Base-by-base conservation (phyloP, 2,888 invertebrate species). In the Lacanobia wlatinum region DNA sequence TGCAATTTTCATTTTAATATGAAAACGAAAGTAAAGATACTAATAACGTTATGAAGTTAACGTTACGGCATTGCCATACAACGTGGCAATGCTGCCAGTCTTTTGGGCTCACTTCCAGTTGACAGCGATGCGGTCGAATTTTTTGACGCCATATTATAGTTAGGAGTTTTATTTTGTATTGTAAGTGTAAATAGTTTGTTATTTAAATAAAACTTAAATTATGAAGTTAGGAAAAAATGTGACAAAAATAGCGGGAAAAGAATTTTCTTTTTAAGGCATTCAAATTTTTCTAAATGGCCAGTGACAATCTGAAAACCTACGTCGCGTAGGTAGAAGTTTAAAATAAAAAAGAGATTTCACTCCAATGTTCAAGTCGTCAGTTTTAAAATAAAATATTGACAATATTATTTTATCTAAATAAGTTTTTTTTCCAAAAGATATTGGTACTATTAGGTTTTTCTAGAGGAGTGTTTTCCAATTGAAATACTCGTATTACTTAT, bases 221-320 rank as follows among this genome's bases (percentile, higher is more conserved):
- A 2, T 0, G 8, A 28, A 43, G 7, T 55, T 56, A 18, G 9
- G 28, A 38, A 46, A 58, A n/a, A 3, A 40, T 5, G 55, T 58
- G 50, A 23, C 28, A 28, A 1, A 40, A 28, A 59, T 12, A 46
- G 65, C 58, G 65, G 48, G 62, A 55, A 66, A 70, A 43, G 1
- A 4, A n/a, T 10, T 59, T 21, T 21, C 16, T 23, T 38, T 62
- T 46, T 67, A 48, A 14, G 3, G 38, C 10, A 3, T 16, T 28
- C 6, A 2, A 9, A 50, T 50, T 63, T 50, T 18, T 48, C 18
- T 46, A 23, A 43, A 23, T 46, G 34, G 59, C 63, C 69, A 76
- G 63, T 34, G 8, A 34, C 10, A 28, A 28, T 28, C 46, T 10
- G 10, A 18, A 48, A 48, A 0, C 21, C 7, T 38, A 71, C 55